Evolutionary conservation across 2,888 invertebrate genomes (phyloP).

Genomic region (Drosophila heteroneura): DNA sequence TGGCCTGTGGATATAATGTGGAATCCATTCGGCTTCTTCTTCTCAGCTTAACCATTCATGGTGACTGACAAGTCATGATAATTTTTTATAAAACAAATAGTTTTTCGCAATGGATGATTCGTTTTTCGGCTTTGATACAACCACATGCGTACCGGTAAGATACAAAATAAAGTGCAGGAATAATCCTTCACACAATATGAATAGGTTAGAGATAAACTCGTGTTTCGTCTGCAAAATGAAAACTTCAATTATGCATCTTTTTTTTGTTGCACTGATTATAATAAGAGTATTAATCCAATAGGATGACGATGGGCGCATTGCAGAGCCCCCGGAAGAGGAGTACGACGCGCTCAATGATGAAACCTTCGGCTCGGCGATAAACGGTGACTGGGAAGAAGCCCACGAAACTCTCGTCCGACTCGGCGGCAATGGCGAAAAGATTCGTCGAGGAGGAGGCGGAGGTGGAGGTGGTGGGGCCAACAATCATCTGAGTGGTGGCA

Average conservation of each 20-base stretch:
- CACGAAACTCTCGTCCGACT: slow-evolving; percentile 89
- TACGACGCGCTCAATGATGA: slow-evolving; percentile 97
- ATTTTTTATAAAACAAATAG: slow-evolving; percentile 87
- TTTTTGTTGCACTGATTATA: slow-evolving; percentile 7
- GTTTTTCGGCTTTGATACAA: slow-evolving; percentile 94
- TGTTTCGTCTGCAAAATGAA: slow-evolving; percentile 26
- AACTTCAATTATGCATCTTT: slow-evolving; percentile 39
- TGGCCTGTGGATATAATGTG: slow-evolving; percentile 54
- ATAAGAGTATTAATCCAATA: slow-evolving; percentile 42
- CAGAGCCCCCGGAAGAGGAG: slow-evolving; percentile 91
- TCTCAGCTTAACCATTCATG: slow-evolving; percentile 58
- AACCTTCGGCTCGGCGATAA: slow-evolving; percentile 93
- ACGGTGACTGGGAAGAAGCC: slow-evolving; percentile 91
- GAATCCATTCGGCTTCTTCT: slow-evolving; percentile 54
- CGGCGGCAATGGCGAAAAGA: slow-evolving; percentile 74
- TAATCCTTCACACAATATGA: not conserved
- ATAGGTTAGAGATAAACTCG: not conserved
- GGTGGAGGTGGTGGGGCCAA: slow-evolving; percentile 15
- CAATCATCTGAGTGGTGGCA: slow-evolving; percentile 19
- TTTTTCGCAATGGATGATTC: slow-evolving; percentile 92
- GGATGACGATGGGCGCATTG: slow-evolving; percentile 87
- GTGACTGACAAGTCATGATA: slow-evolving; percentile 90
- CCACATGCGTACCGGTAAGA: slow-evolving; percentile 89
- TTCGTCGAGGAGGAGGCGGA: slow-evolving; percentile 37
- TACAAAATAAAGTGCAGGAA: not conserved